Evolutionary conservation across 1,140 invertebrate genomes (phyloP).

Genomic region (Odontomachus brunneus): DNA sequence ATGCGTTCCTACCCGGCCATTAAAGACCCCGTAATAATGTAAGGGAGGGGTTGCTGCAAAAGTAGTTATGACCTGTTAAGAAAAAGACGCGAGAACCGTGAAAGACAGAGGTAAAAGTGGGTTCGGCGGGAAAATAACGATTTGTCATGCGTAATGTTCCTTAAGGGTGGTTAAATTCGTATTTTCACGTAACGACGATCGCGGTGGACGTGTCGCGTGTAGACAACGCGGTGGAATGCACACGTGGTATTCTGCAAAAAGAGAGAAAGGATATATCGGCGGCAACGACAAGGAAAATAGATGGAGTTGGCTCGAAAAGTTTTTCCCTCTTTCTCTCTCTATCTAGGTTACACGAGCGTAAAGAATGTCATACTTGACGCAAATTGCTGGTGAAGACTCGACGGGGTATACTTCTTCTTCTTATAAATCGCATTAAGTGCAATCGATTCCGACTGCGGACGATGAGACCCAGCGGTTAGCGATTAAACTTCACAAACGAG

Average conservation of each 20-base stretch:
- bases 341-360: neutral
- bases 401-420: neutral
- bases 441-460: constrained; percentile 54
- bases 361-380: neutral
- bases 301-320: neutral
- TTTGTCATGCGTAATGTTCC: constrained; percentile 33
- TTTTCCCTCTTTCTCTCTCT: neutral
- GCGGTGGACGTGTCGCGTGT: neutral
- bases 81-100: constrained; percentile 1
- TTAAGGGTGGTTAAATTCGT: neutral
- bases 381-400: neutral
- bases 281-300: neutral
- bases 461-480: constrained; percentile 32
- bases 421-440: neutral
- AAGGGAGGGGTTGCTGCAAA: neutral
- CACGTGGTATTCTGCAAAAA: neutral
- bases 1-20: constrained; percentile 7
- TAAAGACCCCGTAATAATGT: constrained; percentile 34
- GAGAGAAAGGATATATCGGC: neutral
- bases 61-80: constrained; percentile 33
- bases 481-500: constrained; percentile 43
- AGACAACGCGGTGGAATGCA: neutral
- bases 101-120: neutral
- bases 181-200: constrained; percentile 20
- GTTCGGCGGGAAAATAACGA: constrained; percentile 13